phyloP scores from a whole-genome alignment of 2,113 vertebrate species.

The Suncus etruscus region DNA sequence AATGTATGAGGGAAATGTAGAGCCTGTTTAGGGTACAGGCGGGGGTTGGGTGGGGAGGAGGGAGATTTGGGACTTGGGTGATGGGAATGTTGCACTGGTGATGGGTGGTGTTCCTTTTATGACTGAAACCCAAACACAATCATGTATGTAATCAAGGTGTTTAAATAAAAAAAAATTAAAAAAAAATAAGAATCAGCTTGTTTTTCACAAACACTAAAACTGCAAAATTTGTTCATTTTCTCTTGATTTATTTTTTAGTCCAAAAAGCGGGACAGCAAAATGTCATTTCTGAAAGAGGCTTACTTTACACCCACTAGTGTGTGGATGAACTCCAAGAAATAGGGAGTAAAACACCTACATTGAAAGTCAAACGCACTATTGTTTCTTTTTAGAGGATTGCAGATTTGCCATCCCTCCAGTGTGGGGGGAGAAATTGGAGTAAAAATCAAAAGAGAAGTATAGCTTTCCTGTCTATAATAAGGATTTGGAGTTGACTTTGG shows the following conservation, averaged over 20 bases:
- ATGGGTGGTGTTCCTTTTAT: too few relatives aligned
- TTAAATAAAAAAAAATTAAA: too few relatives aligned
- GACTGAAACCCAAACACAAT: too few relatives aligned
- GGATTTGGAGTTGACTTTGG: conserved; percentile 4
- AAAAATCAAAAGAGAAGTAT: neutral
- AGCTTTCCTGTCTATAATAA: conserved; percentile 30
- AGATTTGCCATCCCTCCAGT: neutral
- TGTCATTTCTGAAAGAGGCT: conserved; percentile 70
- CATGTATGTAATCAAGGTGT: too few relatives aligned
- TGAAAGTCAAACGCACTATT: neutral
- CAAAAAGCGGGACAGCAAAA: conserved; percentile 65
- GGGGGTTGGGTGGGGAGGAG: too few relatives aligned
- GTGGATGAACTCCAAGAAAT: conserved; percentile 13
- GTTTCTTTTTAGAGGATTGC: neutral
- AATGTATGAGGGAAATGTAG: too few relatives aligned
- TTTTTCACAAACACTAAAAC: conserved; percentile 82
- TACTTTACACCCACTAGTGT: conserved; percentile 58
- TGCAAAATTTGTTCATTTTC: conserved; percentile 71
- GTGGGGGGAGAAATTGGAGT: conserved; percentile 16
- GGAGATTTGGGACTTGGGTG: too few relatives aligned
- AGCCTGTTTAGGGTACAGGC: too few relatives aligned
- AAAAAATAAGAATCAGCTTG: conserved; percentile 80
- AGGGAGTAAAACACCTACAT: conserved; percentile 60
- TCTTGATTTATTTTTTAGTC: conserved; percentile 53
- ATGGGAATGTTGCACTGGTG: too few relatives aligned